phyloP scores from a whole-genome alignment of 2,113 vertebrate species.

The Pampusana beccarii region DNA sequence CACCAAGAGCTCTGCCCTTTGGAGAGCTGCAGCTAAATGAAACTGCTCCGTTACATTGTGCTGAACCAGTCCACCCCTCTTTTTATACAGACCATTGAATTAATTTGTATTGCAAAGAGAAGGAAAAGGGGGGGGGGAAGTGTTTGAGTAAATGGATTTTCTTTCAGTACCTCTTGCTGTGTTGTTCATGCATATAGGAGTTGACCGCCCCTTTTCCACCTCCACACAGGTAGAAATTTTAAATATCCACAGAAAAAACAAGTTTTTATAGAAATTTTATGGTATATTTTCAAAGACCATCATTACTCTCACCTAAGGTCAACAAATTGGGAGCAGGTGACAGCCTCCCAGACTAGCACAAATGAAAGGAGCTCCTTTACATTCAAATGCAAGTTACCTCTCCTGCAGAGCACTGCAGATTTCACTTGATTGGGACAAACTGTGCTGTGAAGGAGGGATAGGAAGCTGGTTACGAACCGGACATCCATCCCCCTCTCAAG shows the following conservation, averaged over 20 bases:
- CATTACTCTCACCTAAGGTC: not conserved
- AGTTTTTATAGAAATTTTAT: not conserved
- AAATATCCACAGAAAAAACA: not conserved
- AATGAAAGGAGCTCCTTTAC: not conserved
- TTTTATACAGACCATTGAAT: not conserved
- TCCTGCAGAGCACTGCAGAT: not conserved
- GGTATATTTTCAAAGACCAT: not conserved
- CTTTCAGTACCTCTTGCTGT: not conserved
- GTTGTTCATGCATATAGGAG: not conserved
- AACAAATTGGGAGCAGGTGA: not conserved
- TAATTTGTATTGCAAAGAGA: slow-evolving; percentile 33
- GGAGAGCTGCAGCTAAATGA: slow-evolving; percentile 32
- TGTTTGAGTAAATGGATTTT: not conserved
- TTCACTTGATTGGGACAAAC: not conserved
- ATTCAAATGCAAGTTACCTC: not conserved
- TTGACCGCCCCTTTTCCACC: not conserved
- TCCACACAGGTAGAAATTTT: not conserved
- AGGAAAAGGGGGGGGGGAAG: not conserved
- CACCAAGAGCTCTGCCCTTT: slow-evolving; percentile 1
- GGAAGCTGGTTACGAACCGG: not conserved
- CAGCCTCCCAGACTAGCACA: not conserved
- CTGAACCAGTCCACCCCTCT: not conserved
- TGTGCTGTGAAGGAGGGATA: not conserved
- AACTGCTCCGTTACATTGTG: not conserved
- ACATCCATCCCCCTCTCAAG: accelerated